These are phyloP conservation scores for Gymnoscopelus microlampas DNA, from an alignment of 2,797 vertebrate genomes.

Conservation along the genomic window DNA sequence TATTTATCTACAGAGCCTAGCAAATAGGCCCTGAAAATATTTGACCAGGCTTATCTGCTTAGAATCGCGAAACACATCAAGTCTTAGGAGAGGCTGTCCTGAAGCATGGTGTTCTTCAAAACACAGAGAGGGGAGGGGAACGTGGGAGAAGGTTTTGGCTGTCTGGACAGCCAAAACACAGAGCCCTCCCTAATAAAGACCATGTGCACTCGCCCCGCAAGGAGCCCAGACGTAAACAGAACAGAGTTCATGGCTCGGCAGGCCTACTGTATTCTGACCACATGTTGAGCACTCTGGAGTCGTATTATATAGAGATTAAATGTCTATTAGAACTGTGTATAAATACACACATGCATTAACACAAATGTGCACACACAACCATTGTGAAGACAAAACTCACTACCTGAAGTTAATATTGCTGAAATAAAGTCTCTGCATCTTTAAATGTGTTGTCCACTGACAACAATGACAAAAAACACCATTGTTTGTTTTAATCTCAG, in stretches of 20 bases:
- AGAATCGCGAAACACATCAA: conserved; percentile 15
- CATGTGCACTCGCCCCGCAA: conserved; percentile 42
- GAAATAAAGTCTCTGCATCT: too few relatives aligned
- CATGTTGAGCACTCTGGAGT: not conserved
- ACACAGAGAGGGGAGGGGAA: conserved; percentile 24
- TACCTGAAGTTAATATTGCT: too few relatives aligned
- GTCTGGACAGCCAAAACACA: conserved; percentile 25
- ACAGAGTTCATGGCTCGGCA: conserved; percentile 17
- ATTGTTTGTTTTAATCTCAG: too few relatives aligned
- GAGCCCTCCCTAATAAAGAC: conserved; percentile 49
- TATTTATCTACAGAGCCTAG: not conserved
- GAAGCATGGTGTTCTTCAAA: conserved; percentile 34
- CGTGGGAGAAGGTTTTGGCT: conserved; percentile 27
- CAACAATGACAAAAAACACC: too few relatives aligned
- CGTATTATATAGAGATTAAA: not conserved
- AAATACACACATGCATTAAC: too few relatives aligned
- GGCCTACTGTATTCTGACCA: conserved; percentile 13
- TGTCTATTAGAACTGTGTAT: too few relatives aligned
- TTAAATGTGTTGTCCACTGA: too few relatives aligned
- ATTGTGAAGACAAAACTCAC: too few relatives aligned
- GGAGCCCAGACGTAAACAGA: conserved; percentile 51
- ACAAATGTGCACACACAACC: too few relatives aligned
- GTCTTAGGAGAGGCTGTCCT: conserved; percentile 22
- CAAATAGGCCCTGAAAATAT: conserved; percentile 36
- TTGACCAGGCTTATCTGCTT: conserved; percentile 38